Percentiles rank a stretch among this genome's conserved stretches.
phyloP scores from a whole-genome alignment of 2,797 vertebrate species.

The Cirrhinus mrigala region DNA sequence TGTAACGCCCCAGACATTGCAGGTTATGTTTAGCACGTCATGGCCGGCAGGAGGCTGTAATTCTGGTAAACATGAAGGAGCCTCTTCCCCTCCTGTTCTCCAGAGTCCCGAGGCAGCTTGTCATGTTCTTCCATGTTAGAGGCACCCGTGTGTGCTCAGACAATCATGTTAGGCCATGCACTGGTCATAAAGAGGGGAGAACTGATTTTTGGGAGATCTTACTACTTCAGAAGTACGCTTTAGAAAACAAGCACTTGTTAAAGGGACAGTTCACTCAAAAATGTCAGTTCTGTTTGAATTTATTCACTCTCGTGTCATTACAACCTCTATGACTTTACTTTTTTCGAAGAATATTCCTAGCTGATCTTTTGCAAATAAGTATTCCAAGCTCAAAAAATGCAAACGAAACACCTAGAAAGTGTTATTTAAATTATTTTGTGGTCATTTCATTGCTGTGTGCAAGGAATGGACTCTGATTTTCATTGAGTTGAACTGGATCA shows the following conservation, averaged over 20 bases:
- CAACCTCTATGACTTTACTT: neutral
- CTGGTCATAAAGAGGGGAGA: conserved; percentile 21
- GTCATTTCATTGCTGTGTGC: neutral
- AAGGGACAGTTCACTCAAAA: conserved; percentile 11
- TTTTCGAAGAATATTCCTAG: neutral
- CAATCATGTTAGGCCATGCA: conserved; percentile 39
- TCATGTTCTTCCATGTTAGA: conserved; percentile 43
- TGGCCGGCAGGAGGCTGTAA: conserved; percentile 8
- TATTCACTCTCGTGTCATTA: neutral
- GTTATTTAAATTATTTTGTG: neutral
- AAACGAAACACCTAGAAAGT: neutral
- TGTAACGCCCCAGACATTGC: conserved; percentile 34
- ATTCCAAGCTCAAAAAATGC: neutral
- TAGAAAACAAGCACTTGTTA: conserved; percentile 44
- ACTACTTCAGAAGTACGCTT: conserved; percentile 48
- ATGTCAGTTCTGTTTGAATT: neutral
- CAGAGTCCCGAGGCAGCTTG: conserved; percentile 16
- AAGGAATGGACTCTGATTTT: neutral
- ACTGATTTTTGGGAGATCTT: conserved; percentile 49
- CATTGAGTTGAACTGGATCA: neutral
- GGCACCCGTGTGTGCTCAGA: conserved; percentile 45
- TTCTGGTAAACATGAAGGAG: conserved; percentile 43
- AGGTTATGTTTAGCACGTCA: conserved; percentile 1
- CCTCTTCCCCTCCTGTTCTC: conserved; percentile 24
- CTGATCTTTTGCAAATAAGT: neutral